Evolutionary conservation across 2,888 invertebrate species (phyloP), one percentile per base, ranked within the genome.

Genomic region (Hypselothyrea guttata): DNA sequence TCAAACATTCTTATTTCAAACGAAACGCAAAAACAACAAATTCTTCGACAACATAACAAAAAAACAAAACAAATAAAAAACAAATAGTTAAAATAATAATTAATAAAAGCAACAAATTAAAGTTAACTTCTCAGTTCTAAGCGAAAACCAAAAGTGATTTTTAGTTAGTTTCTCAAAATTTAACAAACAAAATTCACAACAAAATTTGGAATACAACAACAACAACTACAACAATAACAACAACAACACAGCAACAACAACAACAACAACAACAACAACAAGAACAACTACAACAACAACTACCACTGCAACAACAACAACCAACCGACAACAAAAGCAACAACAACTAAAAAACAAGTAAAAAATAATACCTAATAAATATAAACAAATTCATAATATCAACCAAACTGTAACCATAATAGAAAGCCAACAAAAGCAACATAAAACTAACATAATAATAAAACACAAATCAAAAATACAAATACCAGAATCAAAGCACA

Each of bases 131-230:
- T 86, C 56, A 85, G 83, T 84, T 86, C 52, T 76, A 84, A 70
- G 71, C 75, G 81, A 84, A 85, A 86, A 76, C 63, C 71, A 84
- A 85, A 88, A 87, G 84, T 84, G 78, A 71, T 77, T 86, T 87
- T 86, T 73, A 86, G 87, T 89, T 89, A 87, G 87, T 89, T 89
- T 88, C 88, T 86, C 87, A 88, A 88, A 88, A 87, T 87, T 88
- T 87, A 87, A 87, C 88, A 87, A 88, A 87, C 88, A 88, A 88
- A 88, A 88, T 88, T 88, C 79, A 86, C 87, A 88, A 86, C 86
- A 88, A 87, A 87, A 86, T 86, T 87, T 87, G 86, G 87, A 87
- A 77, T 83, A 86, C 86, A 77, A 82, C 77, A 70, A 82, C 81
- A 75, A 85, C 72, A 71, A 86, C 71, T 66, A 77, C 70, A 58